Evolutionary conservation across 2,113 vertebrate species (phyloP).

Genomic region (Microtus pennsylvanicus): DNA sequence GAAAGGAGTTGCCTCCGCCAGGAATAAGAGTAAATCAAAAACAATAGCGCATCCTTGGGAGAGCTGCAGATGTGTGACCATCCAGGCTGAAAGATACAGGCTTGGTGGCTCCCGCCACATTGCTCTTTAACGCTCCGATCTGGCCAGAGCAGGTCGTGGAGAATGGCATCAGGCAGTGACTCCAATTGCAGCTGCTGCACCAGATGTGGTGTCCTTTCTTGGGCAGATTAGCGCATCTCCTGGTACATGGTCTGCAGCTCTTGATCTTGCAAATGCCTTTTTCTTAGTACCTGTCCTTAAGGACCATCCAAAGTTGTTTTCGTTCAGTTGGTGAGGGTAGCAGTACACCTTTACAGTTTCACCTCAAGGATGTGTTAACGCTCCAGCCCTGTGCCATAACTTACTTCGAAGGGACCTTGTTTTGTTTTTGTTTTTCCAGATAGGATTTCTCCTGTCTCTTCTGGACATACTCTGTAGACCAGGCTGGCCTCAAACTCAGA

Average conservation of each 20-base stretch:
- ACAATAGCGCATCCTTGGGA: neutral
- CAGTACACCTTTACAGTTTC: no score
- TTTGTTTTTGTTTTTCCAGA: neutral
- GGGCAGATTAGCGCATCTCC: neutral
- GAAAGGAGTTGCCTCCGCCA: neutral
- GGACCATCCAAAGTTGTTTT: no score
- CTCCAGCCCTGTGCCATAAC: neutral
- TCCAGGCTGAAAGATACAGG: neutral
- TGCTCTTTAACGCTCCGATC: neutral
- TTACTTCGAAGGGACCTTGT: neutral
- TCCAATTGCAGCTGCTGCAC: neutral
- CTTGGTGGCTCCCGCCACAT: neutral
- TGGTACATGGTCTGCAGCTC: fast-evolving
- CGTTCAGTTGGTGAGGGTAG: no score
- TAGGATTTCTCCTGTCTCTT: neutral
- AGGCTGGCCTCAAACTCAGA: neutral
- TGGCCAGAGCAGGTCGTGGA: neutral
- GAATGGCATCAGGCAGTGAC: neutral
- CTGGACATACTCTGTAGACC: neutral
- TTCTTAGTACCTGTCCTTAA: no score
- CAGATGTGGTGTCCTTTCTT: neutral
- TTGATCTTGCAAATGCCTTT: neutral
- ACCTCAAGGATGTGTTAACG: no score
- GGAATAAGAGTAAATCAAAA: neutral
- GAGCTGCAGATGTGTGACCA: neutral